These are phyloP conservation scores for Leucophenga varia DNA, from an alignment of 1,140 invertebrate genomes.

Conservation along the genomic window DNA sequence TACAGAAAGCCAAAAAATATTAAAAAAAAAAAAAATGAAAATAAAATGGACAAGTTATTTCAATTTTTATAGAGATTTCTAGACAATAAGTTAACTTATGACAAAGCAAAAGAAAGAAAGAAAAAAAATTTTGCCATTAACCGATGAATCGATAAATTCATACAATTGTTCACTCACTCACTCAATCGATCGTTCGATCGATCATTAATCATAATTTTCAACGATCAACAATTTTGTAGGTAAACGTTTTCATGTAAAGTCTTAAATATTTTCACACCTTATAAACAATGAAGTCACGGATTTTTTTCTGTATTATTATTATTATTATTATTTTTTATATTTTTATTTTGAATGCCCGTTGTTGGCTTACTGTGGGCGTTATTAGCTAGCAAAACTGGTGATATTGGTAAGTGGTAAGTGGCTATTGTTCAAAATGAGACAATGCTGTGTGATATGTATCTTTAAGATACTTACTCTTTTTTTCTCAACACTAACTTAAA, in stretches of 20 bases:
- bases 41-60: constrained; percentile 8
- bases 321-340: no score
- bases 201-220: constrained; percentile 57
- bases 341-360: no score
- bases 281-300: constrained; percentile 50
- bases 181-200: constrained; percentile 35
- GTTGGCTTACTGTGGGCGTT: background rate
- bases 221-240: constrained; percentile 55
- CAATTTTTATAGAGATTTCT: background rate
- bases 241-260: constrained; percentile 49
- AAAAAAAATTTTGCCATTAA: no score
- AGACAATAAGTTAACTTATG: constrained; percentile 1
- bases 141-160: background rate
- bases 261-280: constrained; percentile 57
- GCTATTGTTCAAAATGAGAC: constrained; percentile 34
- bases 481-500: no score
- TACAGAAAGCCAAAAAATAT: constrained; percentile 13
- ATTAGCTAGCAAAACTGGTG: background rate
- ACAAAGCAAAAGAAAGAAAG: no score
- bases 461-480: no score
- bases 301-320: no score
- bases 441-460: no score
- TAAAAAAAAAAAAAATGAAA: constrained; percentile 8
- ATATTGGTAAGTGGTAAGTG: constrained; percentile 26
- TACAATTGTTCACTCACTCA: no score